Base-by-base conservation (phyloP, 2,888 invertebrate genomes). In the Hydropsyche betteni region DNA sequence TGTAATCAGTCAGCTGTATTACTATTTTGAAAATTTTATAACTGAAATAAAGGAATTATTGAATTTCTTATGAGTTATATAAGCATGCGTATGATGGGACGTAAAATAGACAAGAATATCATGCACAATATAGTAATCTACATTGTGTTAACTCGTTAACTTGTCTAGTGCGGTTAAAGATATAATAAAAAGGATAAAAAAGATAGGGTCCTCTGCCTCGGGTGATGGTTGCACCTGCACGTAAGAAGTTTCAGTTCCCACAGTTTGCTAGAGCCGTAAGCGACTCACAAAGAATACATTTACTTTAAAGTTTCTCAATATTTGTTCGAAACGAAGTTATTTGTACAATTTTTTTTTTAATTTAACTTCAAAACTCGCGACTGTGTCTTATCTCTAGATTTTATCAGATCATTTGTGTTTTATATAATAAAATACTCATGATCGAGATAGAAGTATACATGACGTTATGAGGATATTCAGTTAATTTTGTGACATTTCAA, bases 161-260 rank as follows among this genome's bases (percentile, higher is more conserved):
- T 44, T 44, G 33, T 36, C 64, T 64, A 64, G 36, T 10, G 36
- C 5, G n/a, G 36, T 64, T 44, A 36, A 51, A 52, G 58, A n/a
- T 5, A 72, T 55, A 55, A 38, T 14, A 72, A 58, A n/a, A 51
- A 34, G 12, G 36, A 68, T 34, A 69, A 69, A 69, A 58, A 58
- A 58, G 34, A 64, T 64, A 64, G 58, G 58, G 72, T 72, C 61
- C 44, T 58, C 34, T 36, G 58, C 72, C 72, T 53, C 52, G 33
- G 70, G 70, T 24, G 61, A 58, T 72, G 33, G 72, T 72, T 72
- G 72, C 72, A 72, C 72, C 72, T 72, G 72, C 72, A 55, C 34
- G 38, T 34, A 36, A 55, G 58, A 52, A 70, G 53, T 70, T 58
- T 61, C 38, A 36, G 72, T 72, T 72, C 72, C 72, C 72, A 72